Evolutionary conservation across 2,113 vertebrate genomes (phyloP), one percentile per base, ranked within the genome.

Genomic region (Hippocampus comes): DNA sequence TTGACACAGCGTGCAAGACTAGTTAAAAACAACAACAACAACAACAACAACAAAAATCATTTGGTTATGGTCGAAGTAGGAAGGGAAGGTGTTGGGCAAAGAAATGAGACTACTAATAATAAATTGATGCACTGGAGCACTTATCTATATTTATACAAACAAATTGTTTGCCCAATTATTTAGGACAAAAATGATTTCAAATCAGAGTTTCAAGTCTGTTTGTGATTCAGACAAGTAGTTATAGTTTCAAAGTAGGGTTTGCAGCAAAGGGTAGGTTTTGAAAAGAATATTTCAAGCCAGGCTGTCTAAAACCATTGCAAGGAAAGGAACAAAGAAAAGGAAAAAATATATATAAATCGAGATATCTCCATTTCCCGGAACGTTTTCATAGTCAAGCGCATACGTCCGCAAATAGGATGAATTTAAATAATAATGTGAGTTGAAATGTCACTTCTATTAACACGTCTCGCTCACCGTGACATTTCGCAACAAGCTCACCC

Each of bases 371-470:
- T 34, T 61, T 30, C 1, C 59, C 59, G 17, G 7, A 61, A 61
- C 59, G 20, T 38, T 61, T 34, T 34, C 59, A 59, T 23, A 61
- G 59, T 23, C 56, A 20, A 27, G 23, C 12, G 56, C 12, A 20
- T 64, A 23, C 11, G 56, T 25, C n/a, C 9, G 21, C 21, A 9
- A 66, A 66, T 27, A 66, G 63, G 41, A 66, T 25, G 23, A 23
- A 66, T 66, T 48, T 66, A 46, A 66, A 66, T 48, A 48, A 66
- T 66, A 48, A 66, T 66, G 23, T 9, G 43, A 25, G 14, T 27
- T 25, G 23, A 48, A 66, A 66, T 49, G 64, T 48, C 64, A 48
- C 43, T 66, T 27, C 43, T 66, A 66, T 66, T 66, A 66, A 48
- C 43, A 66, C 21, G 59, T 61, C 59, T 61, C 59, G 64, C 42